Evolutionary conservation across 2,888 invertebrate species (phyloP), one percentile per base, ranked within the genome.

Genomic region (Ectemnius lituratus): DNA sequence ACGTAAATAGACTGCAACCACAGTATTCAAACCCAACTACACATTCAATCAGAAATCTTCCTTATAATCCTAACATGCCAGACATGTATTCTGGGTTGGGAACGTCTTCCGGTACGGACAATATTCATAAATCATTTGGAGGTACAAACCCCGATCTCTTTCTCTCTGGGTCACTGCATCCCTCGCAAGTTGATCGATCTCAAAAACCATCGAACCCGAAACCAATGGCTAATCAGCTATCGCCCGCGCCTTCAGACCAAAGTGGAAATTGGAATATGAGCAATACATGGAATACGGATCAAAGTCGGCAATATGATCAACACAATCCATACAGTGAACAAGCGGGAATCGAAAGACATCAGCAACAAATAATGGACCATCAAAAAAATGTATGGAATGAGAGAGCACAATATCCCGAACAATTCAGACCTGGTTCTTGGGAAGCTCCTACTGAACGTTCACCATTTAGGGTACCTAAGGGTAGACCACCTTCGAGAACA

Each of bases 381-480:
- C 84, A 85, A 46, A 62, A 73, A 75, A 58, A 78, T 62, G 66
- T 61, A 4, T 85, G 86, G 86, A 69, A 76, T 52, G 82, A 82
- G 8, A 80, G 84, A 63, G 18, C 74, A 27, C 46, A 73, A 11
- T 80, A 80, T n/a, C 27, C 79, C 4, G 85, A 86, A 4, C 73
- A 80, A 20, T 57, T 78, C 14, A 86, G 78, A 65, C 56, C 76
- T 13, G 77, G 81, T 67, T 76, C 76, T 8, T 88, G 88, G 85
- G 88, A 89, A 79, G 70, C 84, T 4, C 76, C 86, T 3, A 73
- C 79, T 20, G 93, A 93, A 76, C 92, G 92, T 61, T 92, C 93
- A 2, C 92, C 94, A 11, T 94, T 94, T 83, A 91, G 94, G 84
- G 93, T 94, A 20, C 94, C 94, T 1, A 94, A 93, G 89, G 94